These are phyloP conservation scores for Callaeas wilsoni DNA, from an alignment of 2,113 vertebrate genomes.

Conservation along the genomic window DNA sequence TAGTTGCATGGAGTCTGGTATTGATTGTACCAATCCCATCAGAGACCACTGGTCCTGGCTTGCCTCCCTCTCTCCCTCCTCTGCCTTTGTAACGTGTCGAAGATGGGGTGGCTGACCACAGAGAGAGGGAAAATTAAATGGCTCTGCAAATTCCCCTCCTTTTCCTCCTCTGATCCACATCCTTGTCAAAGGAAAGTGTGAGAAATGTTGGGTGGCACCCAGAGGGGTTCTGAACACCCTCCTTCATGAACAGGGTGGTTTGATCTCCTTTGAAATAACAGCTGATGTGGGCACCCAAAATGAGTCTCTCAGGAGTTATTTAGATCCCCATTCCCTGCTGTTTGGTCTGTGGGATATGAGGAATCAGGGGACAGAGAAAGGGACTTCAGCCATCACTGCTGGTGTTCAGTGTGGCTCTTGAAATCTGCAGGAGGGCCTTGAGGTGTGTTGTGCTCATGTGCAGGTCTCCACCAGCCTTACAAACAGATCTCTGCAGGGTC, in stretches of 20 bases:
- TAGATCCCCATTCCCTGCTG: background rate
- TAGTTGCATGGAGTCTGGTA: background rate
- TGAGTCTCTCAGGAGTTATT: background rate
- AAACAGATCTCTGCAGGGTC: background rate
- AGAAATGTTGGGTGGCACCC: background rate
- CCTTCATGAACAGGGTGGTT: background rate
- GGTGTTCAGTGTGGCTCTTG: background rate
- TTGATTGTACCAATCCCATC: background rate
- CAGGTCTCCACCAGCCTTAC: background rate
- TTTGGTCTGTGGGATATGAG: background rate
- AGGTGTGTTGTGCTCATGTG: background rate
- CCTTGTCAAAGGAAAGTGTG: background rate
- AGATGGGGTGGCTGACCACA: background rate
- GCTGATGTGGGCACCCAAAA: background rate
- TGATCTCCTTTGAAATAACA: background rate
- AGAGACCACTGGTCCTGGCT: background rate
- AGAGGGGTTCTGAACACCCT: background rate
- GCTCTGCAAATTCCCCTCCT: background rate
- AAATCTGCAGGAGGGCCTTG: background rate
- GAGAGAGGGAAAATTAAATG: background rate
- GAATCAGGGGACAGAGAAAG: background rate
- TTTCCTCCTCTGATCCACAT: background rate
- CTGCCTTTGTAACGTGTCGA: fast-evolving
- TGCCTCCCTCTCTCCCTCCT: background rate
- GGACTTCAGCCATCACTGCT: background rate